phyloP scores from a whole-genome alignment of 2,113 vertebrate species.

The Smithornis capensis region DNA sequence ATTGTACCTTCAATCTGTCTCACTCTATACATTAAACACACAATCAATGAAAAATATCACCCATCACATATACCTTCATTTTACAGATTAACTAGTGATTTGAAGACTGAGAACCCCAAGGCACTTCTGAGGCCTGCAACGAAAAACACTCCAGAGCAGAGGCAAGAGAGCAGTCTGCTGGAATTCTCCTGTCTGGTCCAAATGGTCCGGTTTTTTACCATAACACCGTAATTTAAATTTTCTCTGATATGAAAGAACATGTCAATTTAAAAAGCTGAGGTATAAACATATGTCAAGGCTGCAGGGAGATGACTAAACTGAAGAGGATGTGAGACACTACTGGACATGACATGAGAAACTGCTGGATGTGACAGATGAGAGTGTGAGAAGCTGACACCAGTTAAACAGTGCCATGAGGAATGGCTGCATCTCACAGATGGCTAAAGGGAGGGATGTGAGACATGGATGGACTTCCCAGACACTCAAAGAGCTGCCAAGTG shows the following conservation, averaged over 20 bases:
- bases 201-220: neutral
- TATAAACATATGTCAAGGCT: neutral
- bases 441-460: neutral
- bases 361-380: neutral
- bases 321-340: neutral
- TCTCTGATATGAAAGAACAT: neutral
- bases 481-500: neutral
- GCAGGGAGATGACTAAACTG: neutral
- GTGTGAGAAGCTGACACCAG: neutral
- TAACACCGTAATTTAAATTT: neutral
- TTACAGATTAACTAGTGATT: neutral
- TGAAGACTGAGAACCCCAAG: neutral
- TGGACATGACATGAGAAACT: neutral
- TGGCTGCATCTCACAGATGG: neutral
- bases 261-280: neutral
- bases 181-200: neutral
- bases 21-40: neutral
- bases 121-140: neutral
- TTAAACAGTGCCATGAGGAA: neutral
- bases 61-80: neutral
- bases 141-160: neutral
- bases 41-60: neutral
- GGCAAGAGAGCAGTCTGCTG: neutral
- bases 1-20: neutral
- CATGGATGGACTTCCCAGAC: neutral